Evolutionary conservation across 2,797 vertebrate species (phyloP), one percentile per base, ranked within the genome.

Genomic region (Orientallactaga sibirica): DNA sequence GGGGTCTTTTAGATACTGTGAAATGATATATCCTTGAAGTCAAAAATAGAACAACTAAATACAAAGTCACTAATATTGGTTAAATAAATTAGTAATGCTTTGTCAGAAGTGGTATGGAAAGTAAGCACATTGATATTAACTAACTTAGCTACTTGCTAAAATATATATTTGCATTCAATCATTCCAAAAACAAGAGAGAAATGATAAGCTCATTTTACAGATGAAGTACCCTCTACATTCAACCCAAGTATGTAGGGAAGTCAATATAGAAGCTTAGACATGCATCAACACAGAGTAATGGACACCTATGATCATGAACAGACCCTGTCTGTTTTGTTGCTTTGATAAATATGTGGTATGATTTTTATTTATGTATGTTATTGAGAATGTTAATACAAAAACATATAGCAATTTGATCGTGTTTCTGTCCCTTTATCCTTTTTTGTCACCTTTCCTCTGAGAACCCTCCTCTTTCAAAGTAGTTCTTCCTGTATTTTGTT

Each of bases 21-120:
- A 88, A 92, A 79, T 71, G 15, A 82, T 61, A 4, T 77, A 85
- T 58, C 12, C 19, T 33, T 90, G 16, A 71, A 86, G 33, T n/a
- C 18, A 67, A 91, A 94, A 93, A 48, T 25, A 83, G 55, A 94
- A 85, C 25, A 82, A 76, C 20, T 41, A 67, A 77, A 85, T 76
- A 79, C 91, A 19, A 7, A 68, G 10, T 77, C 68, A 64, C 48
- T 76, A 55, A 75, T 90, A 70, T 94, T 71, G 82, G 27, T 74
- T 78, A 91, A 84, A 82, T 74, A 87, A 80, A 67, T 37, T 24
- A 41, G 12, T 88, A 41, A 74, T 41, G 12, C 52, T 82, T 85
- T 62, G 16, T 77, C 61, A 79, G 19, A 88, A 89, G 33, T 91
- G 48, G 20, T 68, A 0, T 41, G 37, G 12, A 41, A 90, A 90